Percentiles rank a stretch among this genome's conserved stretches.
These are phyloP conservation scores for Myopa tessellatipennis DNA, from an alignment of 2,888 invertebrate species.

Conservation along the genomic window DNA sequence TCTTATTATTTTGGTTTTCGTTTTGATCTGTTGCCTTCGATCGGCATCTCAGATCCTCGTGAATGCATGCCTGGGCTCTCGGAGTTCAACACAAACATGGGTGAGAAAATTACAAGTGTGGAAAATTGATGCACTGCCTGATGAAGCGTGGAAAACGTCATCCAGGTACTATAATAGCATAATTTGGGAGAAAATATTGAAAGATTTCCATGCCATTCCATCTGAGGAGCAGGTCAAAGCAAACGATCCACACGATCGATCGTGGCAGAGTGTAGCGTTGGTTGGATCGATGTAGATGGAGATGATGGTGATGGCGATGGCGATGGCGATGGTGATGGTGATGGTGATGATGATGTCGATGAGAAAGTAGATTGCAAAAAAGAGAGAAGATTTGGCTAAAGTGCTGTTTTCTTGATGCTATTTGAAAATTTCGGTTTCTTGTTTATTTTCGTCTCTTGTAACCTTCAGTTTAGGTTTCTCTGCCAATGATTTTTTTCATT, in stretches of 20 bases:
- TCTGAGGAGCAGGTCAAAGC: constrained; percentile 28
- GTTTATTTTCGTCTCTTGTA: no score
- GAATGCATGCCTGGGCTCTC: neutral
- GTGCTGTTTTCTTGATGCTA: no score
- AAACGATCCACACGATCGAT: constrained; percentile 31
- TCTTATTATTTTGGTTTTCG: no score
- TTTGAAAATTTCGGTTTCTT: no score
- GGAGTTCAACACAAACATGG: constrained; percentile 5
- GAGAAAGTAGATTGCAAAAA: constrained; percentile 23
- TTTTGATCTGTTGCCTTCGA: constrained; percentile 3
- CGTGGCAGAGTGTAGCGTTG: neutral
- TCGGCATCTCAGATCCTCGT: constrained; percentile 12
- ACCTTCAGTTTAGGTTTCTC: no score
- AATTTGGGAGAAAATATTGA: constrained; percentile 17
- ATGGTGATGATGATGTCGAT: neutral
- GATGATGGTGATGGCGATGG: no score
- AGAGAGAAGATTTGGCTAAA: neutral
- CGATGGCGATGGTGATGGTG: neutral
- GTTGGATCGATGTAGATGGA: no score
- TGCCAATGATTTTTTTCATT: no score
- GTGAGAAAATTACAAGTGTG: constrained; percentile 37
- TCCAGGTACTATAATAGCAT: constrained; percentile 30
- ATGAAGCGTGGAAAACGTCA: constrained; percentile 37
- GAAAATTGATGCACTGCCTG: constrained; percentile 31
- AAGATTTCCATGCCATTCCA: constrained; percentile 20